Conservation (phyloP, 2,113 vertebrate species). For the Anolis sagrei region DNA sequence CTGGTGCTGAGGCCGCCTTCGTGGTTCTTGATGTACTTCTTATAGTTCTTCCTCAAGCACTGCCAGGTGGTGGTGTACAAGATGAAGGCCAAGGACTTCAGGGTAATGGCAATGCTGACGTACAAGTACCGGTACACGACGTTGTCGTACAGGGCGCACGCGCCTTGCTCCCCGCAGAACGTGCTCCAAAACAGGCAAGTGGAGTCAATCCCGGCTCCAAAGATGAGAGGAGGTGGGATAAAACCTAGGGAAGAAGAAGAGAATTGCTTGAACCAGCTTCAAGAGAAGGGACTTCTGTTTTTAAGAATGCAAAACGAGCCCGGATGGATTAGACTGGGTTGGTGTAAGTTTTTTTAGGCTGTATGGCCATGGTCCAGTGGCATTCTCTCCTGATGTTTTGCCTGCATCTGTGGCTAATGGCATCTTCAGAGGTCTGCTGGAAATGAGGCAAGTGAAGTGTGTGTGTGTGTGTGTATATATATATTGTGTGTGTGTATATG, state of each 20-base stretch:
- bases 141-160: slow-evolving; percentile 94
- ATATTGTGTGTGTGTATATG: too few species aligned
- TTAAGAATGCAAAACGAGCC: too few species aligned
- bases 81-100: slow-evolving; percentile 94
- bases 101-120: slow-evolving; percentile 92
- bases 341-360: neutral
- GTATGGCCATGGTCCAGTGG: neutral
- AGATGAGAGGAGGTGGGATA: slow-evolving; percentile 97
- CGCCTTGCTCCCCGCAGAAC: slow-evolving; percentile 89
- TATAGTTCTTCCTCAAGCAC: slow-evolving; percentile 94
- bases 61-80: slow-evolving; percentile 95
- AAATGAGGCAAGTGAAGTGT: too few species aligned
- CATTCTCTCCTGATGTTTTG: neutral
- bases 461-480: too few species aligned
- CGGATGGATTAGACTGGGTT: neutral
- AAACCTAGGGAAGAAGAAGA: slow-evolving; percentile 83
- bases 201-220: slow-evolving; percentile 95
- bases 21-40: slow-evolving; percentile 93
- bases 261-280: neutral
- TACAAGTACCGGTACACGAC: slow-evolving; percentile 92
- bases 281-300: too few species aligned
- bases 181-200: slow-evolving; percentile 98
- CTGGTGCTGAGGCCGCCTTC: slow-evolving; percentile 88
- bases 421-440: neutral
- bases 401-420: too few species aligned